Base-by-base conservation (phyloP, 2,797 vertebrate species). In the Trematomus bernacchii region DNA sequence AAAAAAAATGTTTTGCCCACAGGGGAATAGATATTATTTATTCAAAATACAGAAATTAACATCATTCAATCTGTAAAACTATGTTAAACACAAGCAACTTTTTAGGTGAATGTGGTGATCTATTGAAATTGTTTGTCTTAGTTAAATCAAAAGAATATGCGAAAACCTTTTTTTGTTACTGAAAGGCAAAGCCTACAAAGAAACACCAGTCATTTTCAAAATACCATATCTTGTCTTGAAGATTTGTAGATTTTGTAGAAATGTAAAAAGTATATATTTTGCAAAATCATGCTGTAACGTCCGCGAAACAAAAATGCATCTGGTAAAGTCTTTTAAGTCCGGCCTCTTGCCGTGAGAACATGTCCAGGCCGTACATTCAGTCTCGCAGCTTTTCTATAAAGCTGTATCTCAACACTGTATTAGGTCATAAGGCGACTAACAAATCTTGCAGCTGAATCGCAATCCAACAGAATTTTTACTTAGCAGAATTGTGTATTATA, bases 301-400 rank as follows among this genome's bases (percentile, higher is more conserved):
- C 19, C 48, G 1, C 51, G 12, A 64, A 59, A 63, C 30, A 66
- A 66, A 70, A 73, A 18, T 48, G 16, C 58, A 46, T 6, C 7
- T 44, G 48, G 40, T 62, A 11, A 69, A 73, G 52, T 80, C 1
- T 54, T 70, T 66, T 9, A 50, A 48, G 46, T 64, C n/a, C n/a
- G 40, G 30, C 60, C 13, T 51, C 52, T 42, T 57, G 43, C 63
- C 14, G 57, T 60, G 51, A 74, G 30, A 71, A 70, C 43, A 50
- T 5, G 8, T 16, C 30, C 30, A 55, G 1, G 42, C 40, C 18
- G 2, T 16, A 10, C 5, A 43, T 46, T 67, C 3, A 50, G 27
- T 64, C 67, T 59, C 60, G 37, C 47, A 57, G 13, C 42, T 16
- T 68, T 1, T 3, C 5, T 46, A 37, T 48, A 30, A 46, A 47